Base-by-base conservation (phyloP, 1,140 invertebrate genomes). In the Prorops nasuta region DNA sequence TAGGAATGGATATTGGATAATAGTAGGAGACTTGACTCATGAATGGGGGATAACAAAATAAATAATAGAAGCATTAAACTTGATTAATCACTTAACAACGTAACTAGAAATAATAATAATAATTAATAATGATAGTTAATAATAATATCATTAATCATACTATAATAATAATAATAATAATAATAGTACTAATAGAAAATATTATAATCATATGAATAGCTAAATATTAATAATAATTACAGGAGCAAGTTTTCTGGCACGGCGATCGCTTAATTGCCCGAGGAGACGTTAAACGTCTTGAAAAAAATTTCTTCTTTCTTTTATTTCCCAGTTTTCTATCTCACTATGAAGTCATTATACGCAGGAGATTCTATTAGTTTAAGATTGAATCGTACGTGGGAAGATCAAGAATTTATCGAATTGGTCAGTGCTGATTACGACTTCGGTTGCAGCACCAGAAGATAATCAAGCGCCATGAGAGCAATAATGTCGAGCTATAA, bases 11-110 rank as follows among this genome's bases (percentile, higher is more conserved):
- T 28, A 54, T 24, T 20, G 19, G 44, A 42, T 36, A 20, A 58
- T 40, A 49, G 58, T 43, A 52, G 57, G 51, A 62, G 54, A 41
- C 57, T 64, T 64, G 61, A 59, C 55, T 69, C 51, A 43, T 62
- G 60, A 67, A 60, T 63, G 61, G 57, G 55, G 61, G 65, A 74
- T 76, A 77, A 77, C 74, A 77, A 77, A 77, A 77, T 77, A 77
- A 77, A 76, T 77, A 77, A 76, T 75, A 76, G 71, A 77, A 77
- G 74, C 71, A 67, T 74, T 74, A 72, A 77, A 77, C 73, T 71
- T 74, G 72, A 76, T 74, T 76, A 76, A 74, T 77, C 40, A 73
- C 69, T 73, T 73, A 72, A 74, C 69, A 76, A 76, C 67, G 60
- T 73, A 72, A 77, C 65, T 76, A 74, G 59, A 48, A 67, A 44